These are phyloP conservation scores for Coregonus suidteri DNA, from an alignment of 2,797 vertebrate genomes.

Conservation along the genomic window DNA sequence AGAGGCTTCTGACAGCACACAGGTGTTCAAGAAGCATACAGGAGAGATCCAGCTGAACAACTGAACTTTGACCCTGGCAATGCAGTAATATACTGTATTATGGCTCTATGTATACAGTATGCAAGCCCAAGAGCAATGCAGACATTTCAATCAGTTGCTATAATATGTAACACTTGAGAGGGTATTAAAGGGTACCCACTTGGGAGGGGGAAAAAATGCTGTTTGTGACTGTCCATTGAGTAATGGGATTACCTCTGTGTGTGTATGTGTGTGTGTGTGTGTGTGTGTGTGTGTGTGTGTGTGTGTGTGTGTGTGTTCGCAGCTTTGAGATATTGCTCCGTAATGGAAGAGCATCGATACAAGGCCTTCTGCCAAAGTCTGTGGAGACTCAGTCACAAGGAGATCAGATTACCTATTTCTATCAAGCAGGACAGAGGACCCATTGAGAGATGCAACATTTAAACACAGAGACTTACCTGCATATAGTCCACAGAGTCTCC, in stretches of 20 bases:
- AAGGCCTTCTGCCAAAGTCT: slow-evolving; percentile 1
- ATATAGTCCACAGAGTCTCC: slow-evolving; percentile 94
- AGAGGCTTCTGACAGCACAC: slow-evolving; percentile 61
- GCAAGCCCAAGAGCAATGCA: neutral
- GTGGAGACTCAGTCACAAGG: neutral
- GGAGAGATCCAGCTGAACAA: slow-evolving; percentile 22
- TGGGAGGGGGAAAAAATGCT: neutral
- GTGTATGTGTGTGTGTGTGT: neutral
- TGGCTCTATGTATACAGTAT: neutral
- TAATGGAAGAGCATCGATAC: slow-evolving; percentile 3
- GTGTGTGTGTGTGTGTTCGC: neutral
- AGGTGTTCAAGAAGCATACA: slow-evolving; percentile 46
- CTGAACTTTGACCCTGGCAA: slow-evolving; percentile 46
- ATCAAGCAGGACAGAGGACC: neutral
- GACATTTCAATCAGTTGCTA: neutral
- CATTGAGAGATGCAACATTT: neutral
- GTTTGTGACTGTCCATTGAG: neutral
- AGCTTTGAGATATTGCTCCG: neutral
- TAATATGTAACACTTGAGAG: neutral
- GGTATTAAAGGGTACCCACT: neutral
- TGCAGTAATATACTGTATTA: neutral
- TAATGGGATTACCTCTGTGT: neutral
- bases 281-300: neutral
- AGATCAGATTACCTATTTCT: neutral
- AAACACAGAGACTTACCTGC: neutral